Evolutionary conservation across 2,113 vertebrate species (phyloP), one percentile per base, ranked within the genome.

Genomic region (Cyanoderma ruficeps): DNA sequence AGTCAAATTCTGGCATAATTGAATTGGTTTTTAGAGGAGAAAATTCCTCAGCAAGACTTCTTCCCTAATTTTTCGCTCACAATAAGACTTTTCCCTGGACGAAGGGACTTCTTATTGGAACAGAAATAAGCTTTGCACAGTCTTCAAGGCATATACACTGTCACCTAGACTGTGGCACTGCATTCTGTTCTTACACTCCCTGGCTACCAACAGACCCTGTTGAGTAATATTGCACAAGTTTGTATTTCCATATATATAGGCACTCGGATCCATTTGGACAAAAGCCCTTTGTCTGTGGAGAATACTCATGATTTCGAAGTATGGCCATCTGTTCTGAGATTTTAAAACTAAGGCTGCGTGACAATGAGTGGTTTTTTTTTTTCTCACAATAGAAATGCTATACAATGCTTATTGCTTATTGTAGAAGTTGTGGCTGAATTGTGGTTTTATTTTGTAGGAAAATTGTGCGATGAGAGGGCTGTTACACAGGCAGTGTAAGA

Each of bases 211-310:
- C 56, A 64, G 77, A 60, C 18, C 19, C 71, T 76, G 59, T 71
- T 50, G 37, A 46, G 53, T 37, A 87, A 91, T 90, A 80, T 76
- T 65, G 44, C 25, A 50, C 37, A 80, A 85, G 42, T 91, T 94
- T 83, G n/a, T 84, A 95, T 96, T 96, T 96, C 87, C 95, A 94
- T 93, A 72, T 91, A 97, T 69, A 96, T 96, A 70, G 76, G 72
- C 83, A 96, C 61, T 93, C 78, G 74, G 61, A 96, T 85, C 87
- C 72, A 94, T 82, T 87, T 95, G 93, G 94, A 96, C 89, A 95
- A 93, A 95, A 87, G 87, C 78, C 75, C 44, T 96, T 94, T 95
- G 93, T 96, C 89, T 96, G 74, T 67, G 87, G 77, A 96, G 87
- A 96, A 91, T 95, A 83, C 87, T 95, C 75, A 31, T 83, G 82